phyloP scores from a whole-genome alignment of 2,113 vertebrate genomes.

The Plestiodon gilberti region DNA sequence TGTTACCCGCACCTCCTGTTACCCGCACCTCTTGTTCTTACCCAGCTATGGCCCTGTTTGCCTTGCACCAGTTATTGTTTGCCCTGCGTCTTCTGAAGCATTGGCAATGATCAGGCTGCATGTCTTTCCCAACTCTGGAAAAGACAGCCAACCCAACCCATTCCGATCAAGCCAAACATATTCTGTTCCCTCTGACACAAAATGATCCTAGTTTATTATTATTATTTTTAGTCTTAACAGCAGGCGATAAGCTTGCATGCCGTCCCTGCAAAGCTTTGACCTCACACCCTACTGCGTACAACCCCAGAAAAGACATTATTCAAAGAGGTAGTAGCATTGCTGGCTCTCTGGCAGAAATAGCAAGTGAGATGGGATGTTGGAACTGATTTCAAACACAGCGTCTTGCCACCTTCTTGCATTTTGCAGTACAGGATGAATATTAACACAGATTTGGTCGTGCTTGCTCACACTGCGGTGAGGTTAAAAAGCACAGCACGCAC shows the following conservation, averaged over 20 bases:
- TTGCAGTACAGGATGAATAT: slow-evolving; percentile 43
- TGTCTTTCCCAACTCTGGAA: neutral
- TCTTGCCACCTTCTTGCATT: slow-evolving; percentile 42
- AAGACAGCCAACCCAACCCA: neutral
- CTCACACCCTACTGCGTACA: neutral
- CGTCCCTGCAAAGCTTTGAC: slow-evolving; percentile 32
- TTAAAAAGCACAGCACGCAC: slow-evolving; percentile 5
- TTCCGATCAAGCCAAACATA: neutral
- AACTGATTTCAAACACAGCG: slow-evolving; percentile 49
- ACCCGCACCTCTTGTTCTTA: neutral
- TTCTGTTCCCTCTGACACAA: neutral
- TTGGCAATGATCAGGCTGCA: too few relatives aligned
- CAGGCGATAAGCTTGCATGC: slow-evolving; percentile 17
- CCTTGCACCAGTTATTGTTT: neutral
- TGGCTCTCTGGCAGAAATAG: slow-evolving; percentile 21
- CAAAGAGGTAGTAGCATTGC: neutral
- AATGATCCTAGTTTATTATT: neutral
- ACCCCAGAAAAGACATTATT: slow-evolving; percentile 28
- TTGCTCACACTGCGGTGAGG: slow-evolving; percentile 31
- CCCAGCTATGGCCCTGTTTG: accelerated
- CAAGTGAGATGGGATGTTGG: slow-evolving; percentile 8
- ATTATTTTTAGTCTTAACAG: slow-evolving; percentile 17
- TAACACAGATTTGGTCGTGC: slow-evolving; percentile 28
- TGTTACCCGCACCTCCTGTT: accelerated
- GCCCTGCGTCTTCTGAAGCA: too few relatives aligned